phyloP scores from a whole-genome alignment of 2,888 invertebrate genomes.

The Cephus runcator region DNA sequence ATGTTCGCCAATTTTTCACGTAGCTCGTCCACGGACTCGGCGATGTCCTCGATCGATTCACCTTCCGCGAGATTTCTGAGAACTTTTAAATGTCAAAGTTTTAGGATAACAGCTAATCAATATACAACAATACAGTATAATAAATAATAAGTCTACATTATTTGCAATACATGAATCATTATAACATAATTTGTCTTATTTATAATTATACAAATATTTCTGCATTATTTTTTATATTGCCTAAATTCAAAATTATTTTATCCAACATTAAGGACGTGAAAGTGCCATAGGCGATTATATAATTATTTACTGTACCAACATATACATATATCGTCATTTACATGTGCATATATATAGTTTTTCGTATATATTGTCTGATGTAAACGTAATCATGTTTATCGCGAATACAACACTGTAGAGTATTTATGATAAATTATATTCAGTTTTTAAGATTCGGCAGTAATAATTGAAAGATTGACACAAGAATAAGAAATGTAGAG shows the following conservation, averaged over 20 bases:
- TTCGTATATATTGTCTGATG: background rate
- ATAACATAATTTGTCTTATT: too few relatives aligned
- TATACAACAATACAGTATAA: background rate
- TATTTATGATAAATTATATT: background rate
- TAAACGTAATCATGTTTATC: background rate
- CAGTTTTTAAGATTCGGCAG: background rate
- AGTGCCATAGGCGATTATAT: background rate
- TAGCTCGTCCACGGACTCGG: conserved; percentile 84
- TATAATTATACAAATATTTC: background rate
- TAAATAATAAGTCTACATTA: too few relatives aligned
- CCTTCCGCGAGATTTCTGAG: conserved; percentile 42
- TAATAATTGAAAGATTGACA: background rate
- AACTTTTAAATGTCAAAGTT: conserved; percentile 21
- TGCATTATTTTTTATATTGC: background rate
- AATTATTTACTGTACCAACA: background rate
- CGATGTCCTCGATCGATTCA: conserved; percentile 57
- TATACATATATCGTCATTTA: background rate
- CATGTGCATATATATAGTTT: too few relatives aligned
- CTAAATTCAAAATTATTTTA: background rate
- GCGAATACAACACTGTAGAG: background rate
- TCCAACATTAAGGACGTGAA: background rate
- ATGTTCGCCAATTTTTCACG: conserved; percentile 81
- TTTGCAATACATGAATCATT: too few relatives aligned
- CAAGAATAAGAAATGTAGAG: background rate
- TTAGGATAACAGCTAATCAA: background rate